Evolutionary conservation across 2,113 vertebrate genomes (phyloP), one percentile per base, ranked within the genome.

Genomic region (Egretta garzetta): DNA sequence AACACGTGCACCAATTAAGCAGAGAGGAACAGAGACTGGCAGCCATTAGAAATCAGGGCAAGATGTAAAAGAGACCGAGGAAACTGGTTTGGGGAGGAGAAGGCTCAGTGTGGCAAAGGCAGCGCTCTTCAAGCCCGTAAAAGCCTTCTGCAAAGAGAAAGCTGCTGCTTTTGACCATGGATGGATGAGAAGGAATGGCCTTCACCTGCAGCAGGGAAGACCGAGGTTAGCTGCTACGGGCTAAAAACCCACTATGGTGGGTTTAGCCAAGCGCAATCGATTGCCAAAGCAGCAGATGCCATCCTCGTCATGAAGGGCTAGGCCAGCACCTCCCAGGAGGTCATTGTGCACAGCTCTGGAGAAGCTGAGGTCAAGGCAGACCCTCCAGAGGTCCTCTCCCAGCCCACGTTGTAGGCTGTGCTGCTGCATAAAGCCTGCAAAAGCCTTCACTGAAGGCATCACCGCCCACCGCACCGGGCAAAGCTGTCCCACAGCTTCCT

Each of bases 191-290:
- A 75, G 50, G 24, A 62, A 30, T 37, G 21, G n/a, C 30, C 30
- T 50, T 45, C 30, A 32, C 32, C 56, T 39, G 33, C 32, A 68
- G 32, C 4, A 10, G n/a, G 39, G 39, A 71, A 58, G 16, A n/a
- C 6, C 0, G 4, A 19, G 59, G 19, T 55, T 53, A 12, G 41
- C 50, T 3, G 3, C 52, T 16, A 43, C 1, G 0, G 12, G 62
- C 13, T 72, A 52, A 58, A 73, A 88, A 10, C 2, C 41, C 41
- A 23, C 28, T 18, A 1, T 1, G 47, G 21, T 1, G 30, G 22
- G 33, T 86, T 53, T 45, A 80, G 30, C 67, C 41, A 73, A 32
- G 49, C 4, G 45, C 1, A 0, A 10, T 1, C 37, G 27, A 14
- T 4, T 53, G 26, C 49, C 84, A 26, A 55, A 59, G 47, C 63